Evolutionary conservation across 2,888 invertebrate species (phyloP).

Genomic region (Fragum sueziense): DNA sequence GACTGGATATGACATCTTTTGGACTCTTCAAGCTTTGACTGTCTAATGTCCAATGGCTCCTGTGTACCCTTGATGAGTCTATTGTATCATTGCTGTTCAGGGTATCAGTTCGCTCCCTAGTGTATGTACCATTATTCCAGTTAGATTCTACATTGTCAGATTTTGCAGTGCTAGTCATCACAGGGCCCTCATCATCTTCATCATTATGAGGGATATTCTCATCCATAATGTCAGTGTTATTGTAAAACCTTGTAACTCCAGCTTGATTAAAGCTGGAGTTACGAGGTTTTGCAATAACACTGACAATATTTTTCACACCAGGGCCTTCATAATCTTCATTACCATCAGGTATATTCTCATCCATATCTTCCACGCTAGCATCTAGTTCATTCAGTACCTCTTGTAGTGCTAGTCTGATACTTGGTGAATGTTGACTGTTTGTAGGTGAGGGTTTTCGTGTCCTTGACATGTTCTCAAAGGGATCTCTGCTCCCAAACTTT

Average conservation of each 20-base stretch:
- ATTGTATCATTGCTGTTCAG: neutral
- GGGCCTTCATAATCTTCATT: neutral
- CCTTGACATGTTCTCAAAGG: neutral
- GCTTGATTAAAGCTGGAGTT: no score
- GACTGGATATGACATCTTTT: constrained; percentile 16
- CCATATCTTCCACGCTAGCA: neutral
- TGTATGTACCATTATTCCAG: neutral
- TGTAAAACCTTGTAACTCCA: no score
- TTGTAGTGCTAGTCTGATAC: constrained; percentile 7
- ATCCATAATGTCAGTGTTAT: neutral
- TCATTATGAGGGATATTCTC: neutral
- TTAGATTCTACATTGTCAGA: neutral
- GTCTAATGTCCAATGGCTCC: constrained; percentile 17
- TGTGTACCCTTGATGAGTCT: constrained; percentile 2
- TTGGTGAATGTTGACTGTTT: constrained; percentile 5
- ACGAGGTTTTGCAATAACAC: no score
- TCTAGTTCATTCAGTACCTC: constrained; percentile 11
- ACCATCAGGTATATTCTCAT: neutral
- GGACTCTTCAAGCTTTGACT: constrained; percentile 14
- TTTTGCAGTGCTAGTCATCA: neutral
- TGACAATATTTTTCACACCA: neutral
- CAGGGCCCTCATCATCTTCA: neutral
- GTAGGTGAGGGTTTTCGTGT: neutral
- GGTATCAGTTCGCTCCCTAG: neutral
- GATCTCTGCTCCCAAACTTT: neutral